phyloP scores from a whole-genome alignment of 2,113 vertebrate species.

The Rhombomys opimus region DNA sequence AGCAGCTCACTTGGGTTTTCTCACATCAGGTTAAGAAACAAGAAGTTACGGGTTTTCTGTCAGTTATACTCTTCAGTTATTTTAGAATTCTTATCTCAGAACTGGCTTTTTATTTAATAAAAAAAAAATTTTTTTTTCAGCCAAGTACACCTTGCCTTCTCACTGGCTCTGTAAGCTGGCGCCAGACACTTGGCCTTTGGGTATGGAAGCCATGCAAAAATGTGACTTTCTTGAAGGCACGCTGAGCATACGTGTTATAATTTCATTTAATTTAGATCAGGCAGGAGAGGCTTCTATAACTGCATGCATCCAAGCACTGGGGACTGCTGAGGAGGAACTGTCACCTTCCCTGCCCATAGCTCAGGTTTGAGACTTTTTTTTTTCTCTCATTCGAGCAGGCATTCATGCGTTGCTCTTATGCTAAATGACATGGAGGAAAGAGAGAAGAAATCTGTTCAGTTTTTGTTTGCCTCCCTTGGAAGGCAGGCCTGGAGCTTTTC shows the following conservation, averaged over 20 bases:
- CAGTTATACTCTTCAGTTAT: background rate
- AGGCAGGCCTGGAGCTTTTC: background rate
- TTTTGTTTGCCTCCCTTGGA: background rate
- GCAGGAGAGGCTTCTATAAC: background rate
- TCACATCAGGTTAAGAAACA: background rate
- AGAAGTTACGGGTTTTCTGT: fast-evolving
- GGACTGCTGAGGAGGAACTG: background rate
- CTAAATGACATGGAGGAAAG: background rate
- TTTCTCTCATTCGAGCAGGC: background rate
- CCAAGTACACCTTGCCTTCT: too few species aligned
- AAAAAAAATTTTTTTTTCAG: background rate
- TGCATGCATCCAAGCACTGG: fast-evolving
- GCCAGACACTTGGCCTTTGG: background rate
- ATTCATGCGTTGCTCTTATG: background rate
- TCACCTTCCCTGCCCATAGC: background rate
- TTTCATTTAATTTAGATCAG: background rate
- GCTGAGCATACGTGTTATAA: background rate
- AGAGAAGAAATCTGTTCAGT: background rate
- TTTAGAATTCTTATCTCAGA: background rate
- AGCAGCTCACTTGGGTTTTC: background rate
- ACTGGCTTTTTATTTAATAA: background rate
- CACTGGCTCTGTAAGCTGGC: too few species aligned
- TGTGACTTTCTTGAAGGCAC: background rate
- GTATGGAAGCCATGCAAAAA: background rate
- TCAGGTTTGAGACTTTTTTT: background rate